These are phyloP conservation scores for Chrysochloris asiatica DNA, from an alignment of 2,113 vertebrate species.

Conservation along the genomic window DNA sequence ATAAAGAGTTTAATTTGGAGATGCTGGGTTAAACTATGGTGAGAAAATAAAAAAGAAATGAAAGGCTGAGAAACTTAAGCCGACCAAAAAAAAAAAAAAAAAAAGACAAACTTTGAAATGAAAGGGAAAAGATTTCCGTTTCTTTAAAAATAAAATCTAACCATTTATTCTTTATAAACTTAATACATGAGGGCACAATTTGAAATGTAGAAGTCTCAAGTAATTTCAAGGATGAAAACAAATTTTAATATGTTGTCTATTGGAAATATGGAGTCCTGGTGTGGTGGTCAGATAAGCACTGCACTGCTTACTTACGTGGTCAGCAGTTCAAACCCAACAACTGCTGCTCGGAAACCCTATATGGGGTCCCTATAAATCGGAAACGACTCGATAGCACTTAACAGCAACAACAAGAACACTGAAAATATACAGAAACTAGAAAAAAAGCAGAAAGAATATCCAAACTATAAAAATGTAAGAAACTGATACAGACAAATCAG, in stretches of 20 bases:
- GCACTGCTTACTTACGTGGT: too few species aligned
- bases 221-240: slow-evolving; percentile 40
- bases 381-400: too few species aligned
- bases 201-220: background rate
- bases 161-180: background rate
- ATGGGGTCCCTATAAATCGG: too few species aligned
- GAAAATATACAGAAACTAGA: slow-evolving; percentile 19
- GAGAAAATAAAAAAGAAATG: background rate
- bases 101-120: background rate
- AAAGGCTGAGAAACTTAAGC: background rate
- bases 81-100: too few species aligned
- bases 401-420: too few species aligned
- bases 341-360: too few species aligned
- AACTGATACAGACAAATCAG: slow-evolving; percentile 1
- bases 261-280: too few species aligned
- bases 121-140: background rate
- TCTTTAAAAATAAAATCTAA: background rate
- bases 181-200: background rate
- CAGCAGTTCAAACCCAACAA: too few species aligned
- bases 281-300: too few species aligned
- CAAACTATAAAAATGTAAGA: slow-evolving; percentile 15
- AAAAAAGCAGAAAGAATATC: background rate
- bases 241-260: background rate
- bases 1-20: slow-evolving; percentile 9
- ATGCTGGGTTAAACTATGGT: background rate